phyloP scores from a whole-genome alignment of 2,113 vertebrate species.

The Hoplias malabaricus region DNA sequence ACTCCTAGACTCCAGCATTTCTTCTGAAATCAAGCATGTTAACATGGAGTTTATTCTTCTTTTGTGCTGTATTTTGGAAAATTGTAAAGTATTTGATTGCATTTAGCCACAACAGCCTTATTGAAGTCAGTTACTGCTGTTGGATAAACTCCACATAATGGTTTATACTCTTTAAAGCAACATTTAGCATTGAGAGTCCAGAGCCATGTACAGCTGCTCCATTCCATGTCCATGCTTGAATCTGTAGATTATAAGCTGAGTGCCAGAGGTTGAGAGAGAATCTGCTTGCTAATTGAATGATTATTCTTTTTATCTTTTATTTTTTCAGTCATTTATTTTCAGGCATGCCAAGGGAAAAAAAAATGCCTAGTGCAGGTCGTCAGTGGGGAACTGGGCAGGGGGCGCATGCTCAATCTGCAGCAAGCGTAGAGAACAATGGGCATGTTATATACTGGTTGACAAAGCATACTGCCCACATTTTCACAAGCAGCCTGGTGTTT shows the following conservation, averaged over 20 bases:
- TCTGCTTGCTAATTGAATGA: slow-evolving; percentile 45
- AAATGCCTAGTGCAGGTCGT: slow-evolving; percentile 39
- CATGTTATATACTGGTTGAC: slow-evolving; percentile 46
- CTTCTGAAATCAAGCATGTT: too few species aligned
- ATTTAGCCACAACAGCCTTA: background rate
- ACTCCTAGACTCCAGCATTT: background rate
- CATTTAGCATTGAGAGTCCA: background rate
- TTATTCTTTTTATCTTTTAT: slow-evolving; percentile 31
- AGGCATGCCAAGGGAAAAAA: slow-evolving; percentile 36
- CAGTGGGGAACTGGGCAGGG: slow-evolving; percentile 12
- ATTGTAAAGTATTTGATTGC: background rate
- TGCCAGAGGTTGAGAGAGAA: too few species aligned
- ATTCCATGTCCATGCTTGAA: too few species aligned
- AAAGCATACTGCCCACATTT: slow-evolving; percentile 39
- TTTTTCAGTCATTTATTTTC: slow-evolving; percentile 17
- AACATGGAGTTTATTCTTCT: too few species aligned
- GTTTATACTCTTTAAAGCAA: too few species aligned
- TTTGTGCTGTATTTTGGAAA: background rate
- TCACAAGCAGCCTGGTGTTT: background rate
- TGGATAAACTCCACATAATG: background rate
- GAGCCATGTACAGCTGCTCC: background rate
- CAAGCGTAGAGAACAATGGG: slow-evolving; percentile 54
- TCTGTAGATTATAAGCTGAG: too few species aligned
- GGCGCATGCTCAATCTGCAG: slow-evolving; percentile 35
- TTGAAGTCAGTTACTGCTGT: background rate